Conservation (phyloP, 2,113 vertebrate genomes). For the Platycercus adscitus region DNA sequence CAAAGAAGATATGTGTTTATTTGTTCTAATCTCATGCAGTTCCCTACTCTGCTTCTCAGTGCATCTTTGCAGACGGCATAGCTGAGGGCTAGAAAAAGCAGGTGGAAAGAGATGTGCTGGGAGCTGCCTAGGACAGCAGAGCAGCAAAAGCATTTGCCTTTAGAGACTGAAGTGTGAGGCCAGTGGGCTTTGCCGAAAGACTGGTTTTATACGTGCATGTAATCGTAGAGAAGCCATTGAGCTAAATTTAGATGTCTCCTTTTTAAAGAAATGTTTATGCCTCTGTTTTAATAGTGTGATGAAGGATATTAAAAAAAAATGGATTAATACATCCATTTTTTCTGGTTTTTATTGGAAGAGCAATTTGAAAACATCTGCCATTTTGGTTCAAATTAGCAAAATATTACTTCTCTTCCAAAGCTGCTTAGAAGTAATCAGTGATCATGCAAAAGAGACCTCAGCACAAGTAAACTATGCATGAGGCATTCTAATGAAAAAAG, state of each 20-base stretch:
- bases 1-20: background rate
- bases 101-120: background rate
- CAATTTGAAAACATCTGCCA: background rate
- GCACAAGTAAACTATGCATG: background rate
- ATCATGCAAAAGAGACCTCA: background rate
- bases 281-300: background rate
- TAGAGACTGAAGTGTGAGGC: background rate
- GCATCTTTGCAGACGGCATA: background rate
- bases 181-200: background rate
- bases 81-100: background rate
- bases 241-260: background rate
- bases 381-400: background rate
- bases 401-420: background rate
- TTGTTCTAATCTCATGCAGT: background rate
- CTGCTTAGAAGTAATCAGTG: background rate
- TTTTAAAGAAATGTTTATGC: background rate
- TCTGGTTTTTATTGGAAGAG: background rate
- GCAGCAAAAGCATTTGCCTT: background rate
- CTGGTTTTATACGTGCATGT: background rate
- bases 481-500: background rate
- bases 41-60: background rate
- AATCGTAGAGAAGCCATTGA: background rate
- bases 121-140: background rate
- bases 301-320: background rate
- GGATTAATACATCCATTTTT: background rate